Conservation (phyloP, 1,140 invertebrate genomes). For the Agrilus planipennis region DNA sequence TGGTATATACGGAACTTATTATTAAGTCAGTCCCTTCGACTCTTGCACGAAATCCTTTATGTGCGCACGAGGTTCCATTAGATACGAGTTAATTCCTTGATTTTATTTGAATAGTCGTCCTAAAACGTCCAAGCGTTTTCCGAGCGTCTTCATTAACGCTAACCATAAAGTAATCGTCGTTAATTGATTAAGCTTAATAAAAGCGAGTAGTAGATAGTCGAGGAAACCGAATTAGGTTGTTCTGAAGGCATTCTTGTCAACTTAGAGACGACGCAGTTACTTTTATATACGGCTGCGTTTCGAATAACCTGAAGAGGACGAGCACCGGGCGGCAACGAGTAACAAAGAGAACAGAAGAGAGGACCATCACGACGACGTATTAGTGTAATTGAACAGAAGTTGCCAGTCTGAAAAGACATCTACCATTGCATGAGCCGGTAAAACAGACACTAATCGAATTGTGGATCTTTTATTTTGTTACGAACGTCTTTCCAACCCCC, state of each 20-base stretch:
- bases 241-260: constrained; percentile 12
- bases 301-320: too few relatives aligned
- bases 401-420: constrained; percentile 19
- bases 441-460: constrained; percentile 24
- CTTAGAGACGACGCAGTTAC: constrained; percentile 11
- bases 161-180: neutral
- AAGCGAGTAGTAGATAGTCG: constrained; percentile 4
- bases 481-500: too few relatives aligned
- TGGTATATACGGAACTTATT: neutral
- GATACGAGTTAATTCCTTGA: too few relatives aligned
- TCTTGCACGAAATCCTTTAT: neutral
- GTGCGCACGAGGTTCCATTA: neutral
- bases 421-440: constrained; percentile 16
- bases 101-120: too few relatives aligned
- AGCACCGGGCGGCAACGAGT: too few relatives aligned
- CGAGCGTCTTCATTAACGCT: neutral
- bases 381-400: constrained; percentile 24
- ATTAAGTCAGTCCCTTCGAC: too few relatives aligned
- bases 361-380: constrained; percentile 19
- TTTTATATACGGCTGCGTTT: too few relatives aligned
- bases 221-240: constrained; percentile 10
- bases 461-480: constrained; percentile 6
- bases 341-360: too few relatives aligned
- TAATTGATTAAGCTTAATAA: constrained; percentile 12
- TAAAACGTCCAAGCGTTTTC: too few relatives aligned